phyloP scores from a whole-genome alignment of 2,888 invertebrate species.

The Hoplodrina blanda region DNA sequence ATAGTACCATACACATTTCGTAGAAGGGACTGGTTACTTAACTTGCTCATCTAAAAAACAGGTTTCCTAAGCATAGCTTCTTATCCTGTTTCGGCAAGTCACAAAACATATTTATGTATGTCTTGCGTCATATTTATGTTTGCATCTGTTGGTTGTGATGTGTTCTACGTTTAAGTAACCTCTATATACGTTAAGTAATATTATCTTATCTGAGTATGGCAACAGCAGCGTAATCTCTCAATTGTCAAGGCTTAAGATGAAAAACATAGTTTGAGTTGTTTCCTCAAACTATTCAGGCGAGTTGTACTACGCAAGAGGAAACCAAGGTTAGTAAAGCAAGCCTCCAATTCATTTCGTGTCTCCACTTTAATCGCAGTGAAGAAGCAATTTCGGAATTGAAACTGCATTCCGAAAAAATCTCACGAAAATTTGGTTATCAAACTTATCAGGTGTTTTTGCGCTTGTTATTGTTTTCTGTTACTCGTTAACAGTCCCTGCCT shows the following conservation, averaged over 20 bases:
- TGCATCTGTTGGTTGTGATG: background rate
- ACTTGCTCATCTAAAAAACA: background rate
- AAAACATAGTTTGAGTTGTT: background rate
- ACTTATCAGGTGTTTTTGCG: too few relatives aligned
- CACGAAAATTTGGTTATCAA: too few relatives aligned
- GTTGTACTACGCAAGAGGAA: background rate
- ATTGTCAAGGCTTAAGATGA: conserved; percentile 3
- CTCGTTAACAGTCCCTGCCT: too few relatives aligned
- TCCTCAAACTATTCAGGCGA: background rate
- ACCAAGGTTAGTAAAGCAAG: conserved; percentile 10
- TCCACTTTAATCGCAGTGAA: too few relatives aligned
- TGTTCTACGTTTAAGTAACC: background rate
- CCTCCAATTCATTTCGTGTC: background rate
- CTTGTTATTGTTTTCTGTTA: too few relatives aligned
- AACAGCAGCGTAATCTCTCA: background rate
- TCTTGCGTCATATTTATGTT: too few relatives aligned
- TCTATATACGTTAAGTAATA: background rate
- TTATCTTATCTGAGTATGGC: conserved; percentile 14
- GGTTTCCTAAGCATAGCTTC: background rate
- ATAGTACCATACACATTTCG: too few relatives aligned
- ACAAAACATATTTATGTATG: too few relatives aligned
- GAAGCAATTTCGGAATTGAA: too few relatives aligned
- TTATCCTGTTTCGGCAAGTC: background rate
- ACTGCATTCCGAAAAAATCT: too few relatives aligned
- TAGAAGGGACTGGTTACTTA: conserved; percentile 1